phyloP scores from a whole-genome alignment of 2,797 vertebrate species.

The Argentina silus region DNA sequence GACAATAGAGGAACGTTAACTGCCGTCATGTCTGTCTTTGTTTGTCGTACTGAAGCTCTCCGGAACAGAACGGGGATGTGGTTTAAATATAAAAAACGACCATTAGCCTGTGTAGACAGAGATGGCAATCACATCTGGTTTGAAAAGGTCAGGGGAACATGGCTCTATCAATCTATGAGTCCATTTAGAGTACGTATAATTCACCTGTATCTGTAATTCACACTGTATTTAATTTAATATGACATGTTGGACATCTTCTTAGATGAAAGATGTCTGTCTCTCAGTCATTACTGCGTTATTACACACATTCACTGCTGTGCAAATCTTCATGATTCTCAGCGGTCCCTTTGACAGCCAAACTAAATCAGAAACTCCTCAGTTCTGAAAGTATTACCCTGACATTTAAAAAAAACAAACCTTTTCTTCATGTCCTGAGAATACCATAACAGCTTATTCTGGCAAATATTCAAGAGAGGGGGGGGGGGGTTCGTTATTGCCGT shows the following conservation, averaged over 20 bases:
- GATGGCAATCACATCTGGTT: too few relatives aligned
- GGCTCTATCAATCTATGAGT: neutral
- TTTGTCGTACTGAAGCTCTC: too few relatives aligned
- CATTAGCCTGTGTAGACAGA: too few relatives aligned
- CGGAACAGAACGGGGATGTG: too few relatives aligned
- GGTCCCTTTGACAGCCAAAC: neutral
- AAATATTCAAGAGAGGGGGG: slow-evolving; percentile 55
- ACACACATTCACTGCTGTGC: neutral
- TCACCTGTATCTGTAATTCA: neutral
- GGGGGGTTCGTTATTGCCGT: slow-evolving; percentile 52
- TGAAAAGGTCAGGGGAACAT: neutral
- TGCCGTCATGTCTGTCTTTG: slow-evolving; percentile 6
- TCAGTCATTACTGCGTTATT: neutral
- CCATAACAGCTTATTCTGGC: slow-evolving; percentile 67
- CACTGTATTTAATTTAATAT: neutral
- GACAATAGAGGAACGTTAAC: slow-evolving; percentile 76
- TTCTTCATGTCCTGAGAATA: slow-evolving; percentile 48
- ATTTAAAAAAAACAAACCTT: neutral
- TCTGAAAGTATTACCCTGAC: neutral
- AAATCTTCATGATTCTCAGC: neutral
- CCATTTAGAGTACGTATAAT: neutral
- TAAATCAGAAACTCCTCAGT: neutral
- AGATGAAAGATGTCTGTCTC: neutral
- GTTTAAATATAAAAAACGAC: too few relatives aligned
- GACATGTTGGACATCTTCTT: neutral